These are phyloP conservation scores for Delphinus delphis DNA, from an alignment of 2,113 vertebrate genomes.

Conservation along the genomic window DNA sequence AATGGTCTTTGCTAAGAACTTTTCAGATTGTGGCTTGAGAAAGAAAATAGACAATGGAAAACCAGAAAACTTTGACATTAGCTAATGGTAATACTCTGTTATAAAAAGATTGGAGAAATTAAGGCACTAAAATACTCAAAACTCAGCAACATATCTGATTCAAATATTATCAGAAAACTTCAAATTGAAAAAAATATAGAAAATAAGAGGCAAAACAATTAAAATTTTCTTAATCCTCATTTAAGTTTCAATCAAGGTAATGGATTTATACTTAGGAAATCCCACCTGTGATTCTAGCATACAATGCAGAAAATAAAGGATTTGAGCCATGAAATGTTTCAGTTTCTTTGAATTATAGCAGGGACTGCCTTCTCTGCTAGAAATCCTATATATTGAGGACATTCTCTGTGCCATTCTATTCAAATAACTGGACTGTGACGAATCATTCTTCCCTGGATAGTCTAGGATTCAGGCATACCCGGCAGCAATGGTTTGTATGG, in stretches of 20 bases:
- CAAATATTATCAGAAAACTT: not conserved
- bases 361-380: not conserved
- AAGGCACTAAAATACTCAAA: not conserved
- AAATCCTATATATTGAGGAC: not conserved
- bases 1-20: not conserved
- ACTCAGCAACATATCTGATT: not conserved
- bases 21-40: not conserved
- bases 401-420: not conserved
- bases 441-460: conserved; percentile 23
- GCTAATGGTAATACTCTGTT: not conserved
- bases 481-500: not conserved
- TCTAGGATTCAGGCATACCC: not conserved
- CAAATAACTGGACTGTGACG: not conserved
- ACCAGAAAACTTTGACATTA: not conserved
- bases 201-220: not conserved
- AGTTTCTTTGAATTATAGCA: conserved; percentile 16
- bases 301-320: not conserved
- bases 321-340: not conserved
- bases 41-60: not conserved
- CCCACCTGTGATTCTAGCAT: not conserved
- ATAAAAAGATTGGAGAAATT: not conserved
- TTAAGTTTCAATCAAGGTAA: not conserved
- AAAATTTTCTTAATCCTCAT: not conserved
- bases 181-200: not conserved
- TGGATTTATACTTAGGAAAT: not conserved